Percentiles rank a stretch among this genome's conserved stretches.
These are phyloP conservation scores for Pituophis catenifer DNA, from an alignment of 2,113 vertebrate species.

Conservation along the genomic window DNA sequence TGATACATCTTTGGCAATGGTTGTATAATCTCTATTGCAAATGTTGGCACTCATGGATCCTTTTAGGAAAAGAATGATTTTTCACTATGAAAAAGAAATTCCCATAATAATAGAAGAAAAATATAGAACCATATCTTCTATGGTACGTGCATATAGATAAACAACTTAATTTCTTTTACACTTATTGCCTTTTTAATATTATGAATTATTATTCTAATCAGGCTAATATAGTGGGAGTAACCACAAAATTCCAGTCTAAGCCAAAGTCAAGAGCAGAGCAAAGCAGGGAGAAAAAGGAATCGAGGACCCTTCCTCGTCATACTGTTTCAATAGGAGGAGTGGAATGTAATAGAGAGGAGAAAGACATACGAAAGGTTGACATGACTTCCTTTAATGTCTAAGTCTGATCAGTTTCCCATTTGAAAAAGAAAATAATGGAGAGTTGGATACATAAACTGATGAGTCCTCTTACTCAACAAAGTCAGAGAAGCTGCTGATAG, in stretches of 20 bases:
- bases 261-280: neutral
- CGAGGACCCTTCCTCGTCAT: neutral
- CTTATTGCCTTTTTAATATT: neutral
- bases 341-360: neutral
- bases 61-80: slow-evolving; percentile 43
- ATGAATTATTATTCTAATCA: neutral
- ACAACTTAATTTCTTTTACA: neutral
- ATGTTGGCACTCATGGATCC: slow-evolving; percentile 12
- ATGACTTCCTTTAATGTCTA: neutral
- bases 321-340: neutral
- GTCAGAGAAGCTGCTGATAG: neutral
- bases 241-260: neutral
- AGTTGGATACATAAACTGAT: neutral
- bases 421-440: neutral
- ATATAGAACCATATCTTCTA: neutral
- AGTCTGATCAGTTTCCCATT: neutral
- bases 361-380: neutral
- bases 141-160: no score
- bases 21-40: slow-evolving; percentile 48
- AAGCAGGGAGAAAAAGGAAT: neutral
- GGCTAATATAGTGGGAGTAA: neutral
- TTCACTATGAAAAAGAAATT: slow-evolving; percentile 24
- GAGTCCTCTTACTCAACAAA: no score
- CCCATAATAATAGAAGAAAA: slow-evolving; percentile 18
- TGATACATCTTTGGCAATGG: slow-evolving; percentile 42